phyloP scores from a whole-genome alignment of 1,140 invertebrate genomes.

The Ips typographus region DNA sequence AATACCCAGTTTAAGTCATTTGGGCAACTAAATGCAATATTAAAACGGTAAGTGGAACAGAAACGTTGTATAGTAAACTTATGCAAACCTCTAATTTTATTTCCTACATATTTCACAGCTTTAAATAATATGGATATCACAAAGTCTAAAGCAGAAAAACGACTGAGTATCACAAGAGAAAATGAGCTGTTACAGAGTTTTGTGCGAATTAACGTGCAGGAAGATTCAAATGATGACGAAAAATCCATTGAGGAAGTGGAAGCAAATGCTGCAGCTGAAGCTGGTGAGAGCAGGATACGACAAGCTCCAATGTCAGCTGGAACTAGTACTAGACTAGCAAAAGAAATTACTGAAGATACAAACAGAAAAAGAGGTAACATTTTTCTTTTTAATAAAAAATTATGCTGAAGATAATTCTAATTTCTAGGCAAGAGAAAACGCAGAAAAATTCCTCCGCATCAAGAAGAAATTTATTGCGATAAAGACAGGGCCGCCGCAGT shows the following conservation, averaged over 20 bases:
- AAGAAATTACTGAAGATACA: slow-evolving; percentile 38
- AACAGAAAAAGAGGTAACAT: slow-evolving; percentile 26
- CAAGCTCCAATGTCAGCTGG: slow-evolving; percentile 35
- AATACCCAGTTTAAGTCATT: neutral
- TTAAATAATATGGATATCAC: slow-evolving; percentile 30
- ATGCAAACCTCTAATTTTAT: slow-evolving; percentile 10
- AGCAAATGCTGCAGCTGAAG: slow-evolving; percentile 4
- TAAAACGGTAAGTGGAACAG: neutral
- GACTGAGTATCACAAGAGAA: slow-evolving; percentile 63
- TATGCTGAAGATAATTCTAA: neutral
- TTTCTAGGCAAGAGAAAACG: slow-evolving; percentile 46
- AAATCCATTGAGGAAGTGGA: slow-evolving; percentile 16
- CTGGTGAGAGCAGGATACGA: slow-evolving; percentile 14
- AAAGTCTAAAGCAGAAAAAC: slow-evolving; percentile 39
- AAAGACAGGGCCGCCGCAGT: slow-evolving; percentile 88
- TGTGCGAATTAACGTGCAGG: slow-evolving; percentile 62
- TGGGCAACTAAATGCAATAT: neutral
- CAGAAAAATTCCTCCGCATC: slow-evolving; percentile 56
- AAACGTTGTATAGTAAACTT: neutral
- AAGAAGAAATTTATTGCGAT: slow-evolving; percentile 81
- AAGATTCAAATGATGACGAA: slow-evolving; percentile 21
- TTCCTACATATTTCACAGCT: slow-evolving; percentile 13
- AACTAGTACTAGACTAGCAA: slow-evolving; percentile 33
- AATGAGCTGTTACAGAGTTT: slow-evolving; percentile 75
- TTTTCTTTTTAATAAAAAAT: neutral